Evolutionary conservation across 2,113 vertebrate species (phyloP).

Genomic region (Petaurus breviceps): DNA sequence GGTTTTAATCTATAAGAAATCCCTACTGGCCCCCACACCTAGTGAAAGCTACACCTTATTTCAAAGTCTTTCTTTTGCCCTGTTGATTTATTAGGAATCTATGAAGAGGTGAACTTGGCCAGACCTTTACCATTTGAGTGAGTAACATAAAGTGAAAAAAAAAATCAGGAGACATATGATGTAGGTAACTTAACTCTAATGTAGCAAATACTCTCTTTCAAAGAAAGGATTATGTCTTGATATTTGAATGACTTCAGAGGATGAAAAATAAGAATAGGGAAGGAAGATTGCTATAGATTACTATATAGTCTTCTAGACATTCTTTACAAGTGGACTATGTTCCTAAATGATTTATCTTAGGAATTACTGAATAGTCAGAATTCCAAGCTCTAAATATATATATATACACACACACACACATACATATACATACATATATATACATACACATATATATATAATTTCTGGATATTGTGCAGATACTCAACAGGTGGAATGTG

Average conservation of each 20-base stretch:
- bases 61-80: too few species aligned
- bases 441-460: too few species aligned
- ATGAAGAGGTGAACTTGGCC: too few species aligned
- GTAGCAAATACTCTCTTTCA: not conserved
- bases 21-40: too few species aligned
- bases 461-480: not conserved
- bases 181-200: not conserved
- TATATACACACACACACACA: too few species aligned
- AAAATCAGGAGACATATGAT: not conserved
- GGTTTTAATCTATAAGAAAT: too few species aligned
- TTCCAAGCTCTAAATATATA: conserved; percentile 10
- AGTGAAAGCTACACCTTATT: too few species aligned
- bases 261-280: not conserved
- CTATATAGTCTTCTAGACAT: conserved; percentile 13
- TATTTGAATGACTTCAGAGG: not conserved
- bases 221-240: not conserved
- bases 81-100: too few species aligned
- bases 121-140: too few species aligned
- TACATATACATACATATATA: too few species aligned
- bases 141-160: not conserved
- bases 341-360: conserved; percentile 9
- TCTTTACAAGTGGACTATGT: conserved; percentile 19
- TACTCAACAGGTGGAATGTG: not conserved
- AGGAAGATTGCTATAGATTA: conserved; percentile 15
- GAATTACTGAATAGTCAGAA: conserved; percentile 25